These are phyloP conservation scores for Paradisaea rubra DNA, from an alignment of 2,113 vertebrate genomes.

Conservation along the genomic window DNA sequence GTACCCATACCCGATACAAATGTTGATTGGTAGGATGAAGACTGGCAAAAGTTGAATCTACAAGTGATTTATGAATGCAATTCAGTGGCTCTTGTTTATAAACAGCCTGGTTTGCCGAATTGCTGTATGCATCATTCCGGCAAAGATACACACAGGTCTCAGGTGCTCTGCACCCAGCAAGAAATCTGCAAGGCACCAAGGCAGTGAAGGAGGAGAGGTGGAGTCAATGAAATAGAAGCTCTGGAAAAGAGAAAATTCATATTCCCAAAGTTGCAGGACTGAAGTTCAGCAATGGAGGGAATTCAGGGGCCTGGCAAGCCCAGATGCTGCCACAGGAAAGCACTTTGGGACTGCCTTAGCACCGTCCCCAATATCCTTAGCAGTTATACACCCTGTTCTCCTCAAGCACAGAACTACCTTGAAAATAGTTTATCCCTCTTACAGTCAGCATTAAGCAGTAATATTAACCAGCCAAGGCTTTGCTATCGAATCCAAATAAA, in stretches of 20 bases:
- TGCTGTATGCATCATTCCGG: not conserved
- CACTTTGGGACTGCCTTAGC: not conserved
- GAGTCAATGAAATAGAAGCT: not conserved
- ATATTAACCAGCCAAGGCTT: constrained; percentile 42
- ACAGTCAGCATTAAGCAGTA: constrained; percentile 32
- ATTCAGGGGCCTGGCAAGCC: not conserved
- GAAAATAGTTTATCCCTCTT: constrained; percentile 22
- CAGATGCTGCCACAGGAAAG: not conserved
- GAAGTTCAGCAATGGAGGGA: not conserved
- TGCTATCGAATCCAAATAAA: not conserved
- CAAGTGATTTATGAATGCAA: not conserved
- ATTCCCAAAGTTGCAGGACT: not conserved
- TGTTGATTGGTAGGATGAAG: not conserved
- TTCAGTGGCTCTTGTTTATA: not conserved
- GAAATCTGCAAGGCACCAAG: not conserved
- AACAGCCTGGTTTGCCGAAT: not conserved
- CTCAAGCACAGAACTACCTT: constrained; percentile 25
- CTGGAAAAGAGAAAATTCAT: not conserved
- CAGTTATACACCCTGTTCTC: not conserved
- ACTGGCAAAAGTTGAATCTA: not conserved
- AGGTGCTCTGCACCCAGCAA: not conserved
- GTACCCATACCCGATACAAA: not conserved
- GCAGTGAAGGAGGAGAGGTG: not conserved
- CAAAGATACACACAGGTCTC: not conserved
- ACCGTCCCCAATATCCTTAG: not conserved